Evolutionary conservation across 2,888 invertebrate genomes (phyloP), one percentile per base, ranked within the genome.

Genomic region (Volucella inflata): DNA sequence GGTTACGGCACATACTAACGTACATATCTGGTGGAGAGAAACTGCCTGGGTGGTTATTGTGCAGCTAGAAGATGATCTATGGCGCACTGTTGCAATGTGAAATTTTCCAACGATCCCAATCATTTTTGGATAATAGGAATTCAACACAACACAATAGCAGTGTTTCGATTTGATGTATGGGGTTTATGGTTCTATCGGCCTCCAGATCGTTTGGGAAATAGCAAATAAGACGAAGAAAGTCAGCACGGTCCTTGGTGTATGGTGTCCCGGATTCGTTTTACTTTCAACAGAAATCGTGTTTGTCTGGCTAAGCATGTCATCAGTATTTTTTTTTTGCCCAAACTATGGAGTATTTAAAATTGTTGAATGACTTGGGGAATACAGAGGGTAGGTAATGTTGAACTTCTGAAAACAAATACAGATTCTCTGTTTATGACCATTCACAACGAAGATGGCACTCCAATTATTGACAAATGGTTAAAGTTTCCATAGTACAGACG

Each of bases 41-140:
- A 72, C 83, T 60, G 30, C 83, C 72, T 74, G 79, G 83, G 78
- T 83, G 83, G 79, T 64, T 68, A 74, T 78, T 57, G 62, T 46
- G 38, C 48, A 67, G 71, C 14, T 42, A 38, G 12, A 74, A 48
- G 68, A 74, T 78, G 83, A 83, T 83, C 78, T 78, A 74, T 74
- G 78, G 57, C 14, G 64, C 14, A 17, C 50, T 44, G 46, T 38
- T 55, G 48, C 50, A 70, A 53, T 77, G 59, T 76, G 59, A 38
- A 59, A 76, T 70, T 70, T 55, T 78, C 50, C 50, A 16, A 48
- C n/a, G 53, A 79, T 79, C 30, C 40, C 51, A 40, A 59, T 72
- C 65, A 51, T 48, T 59, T 38, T 51, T 21, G 62, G 46, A 42
- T 57, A 16, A 64, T 64, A 71, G 53, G 53, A 53, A 12, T 64